Base-by-base conservation (phyloP, 1,140 invertebrate species). In the Apis florea region DNA sequence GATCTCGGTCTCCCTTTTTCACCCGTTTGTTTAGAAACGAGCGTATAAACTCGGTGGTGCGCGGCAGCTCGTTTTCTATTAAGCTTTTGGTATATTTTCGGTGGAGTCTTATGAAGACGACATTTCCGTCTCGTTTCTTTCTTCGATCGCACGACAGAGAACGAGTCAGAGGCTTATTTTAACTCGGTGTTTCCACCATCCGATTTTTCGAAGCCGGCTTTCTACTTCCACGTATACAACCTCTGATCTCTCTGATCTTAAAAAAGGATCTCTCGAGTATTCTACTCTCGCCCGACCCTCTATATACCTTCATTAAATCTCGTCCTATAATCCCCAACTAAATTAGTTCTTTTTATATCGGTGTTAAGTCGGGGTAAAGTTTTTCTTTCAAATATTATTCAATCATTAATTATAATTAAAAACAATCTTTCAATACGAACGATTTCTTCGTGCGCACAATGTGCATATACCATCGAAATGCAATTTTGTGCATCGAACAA, bases 231-330 rank as follows among this genome's bases (percentile, higher is more conserved):
- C 40, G n/a, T 26, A 40, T 64, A 49, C 51, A 53, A 10, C 24
- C 53, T 40, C 31, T 3, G 31, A 51, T 64, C 51, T 49, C 61
- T 71, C 24, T 21, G 24, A 31, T 51, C 61, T 26, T 53, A 67
- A 67, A 79, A n/a, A 79, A 54, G 53, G 53, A 61, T 64, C 54
- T 40, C 54, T 40, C 19, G 63, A 26, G 5, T 26, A 19, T 63
- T 74, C 47, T n/a, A 12, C 15, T 24, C 5, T 10, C 26, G 56
- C 12, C 61, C 67, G 59, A 67, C 53, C 53, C 53, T 66, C 64
- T 79, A 79, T 79, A 59, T 79, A 59, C 81, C 81, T 79, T 83
- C 61, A 21, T 79, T 79, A 67, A 83, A 83, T 79, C 81, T 72
- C 61, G 24, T 19, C 67, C 24, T 24, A 5, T 21, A 31, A 68